Percentiles rank a stretch among this genome's conserved stretches.
Evolutionary conservation across 2,888 invertebrate genomes (phyloP).

Genomic region (Drosophila basisetae): DNA sequence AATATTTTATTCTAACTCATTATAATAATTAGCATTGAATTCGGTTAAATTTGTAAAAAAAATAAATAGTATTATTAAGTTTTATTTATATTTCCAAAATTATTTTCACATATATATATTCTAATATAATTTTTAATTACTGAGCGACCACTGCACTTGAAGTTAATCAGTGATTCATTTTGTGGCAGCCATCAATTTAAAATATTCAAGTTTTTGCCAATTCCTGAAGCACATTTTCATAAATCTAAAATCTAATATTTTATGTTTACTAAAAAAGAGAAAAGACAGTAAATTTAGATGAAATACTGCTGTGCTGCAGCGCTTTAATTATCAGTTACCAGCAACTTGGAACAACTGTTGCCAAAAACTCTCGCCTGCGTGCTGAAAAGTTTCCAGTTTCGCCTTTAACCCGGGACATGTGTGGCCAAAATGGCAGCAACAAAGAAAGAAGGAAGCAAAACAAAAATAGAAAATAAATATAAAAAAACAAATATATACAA

Average conservation of each 20-base stretch:
- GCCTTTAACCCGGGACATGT: conserved; percentile 50
- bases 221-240: conserved; percentile 26
- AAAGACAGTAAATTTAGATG: conserved; percentile 22
- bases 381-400: conserved; percentile 36
- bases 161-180: background rate
- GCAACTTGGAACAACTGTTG: conserved; percentile 56
- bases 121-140: background rate
- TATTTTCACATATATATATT: background rate
- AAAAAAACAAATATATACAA: background rate
- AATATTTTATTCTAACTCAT: background rate
- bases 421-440: conserved; percentile 49
- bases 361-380: conserved; percentile 44
- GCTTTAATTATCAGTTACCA: conserved; percentile 46
- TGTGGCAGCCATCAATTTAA: background rate
- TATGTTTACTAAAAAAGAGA: conserved; percentile 13
- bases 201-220: conserved; percentile 3
- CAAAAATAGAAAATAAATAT: conserved; percentile 6
- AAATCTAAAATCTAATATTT: conserved; percentile 19
- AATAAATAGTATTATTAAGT: background rate
- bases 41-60: background rate
- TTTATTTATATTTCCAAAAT: background rate
- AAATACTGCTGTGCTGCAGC: conserved; percentile 36
- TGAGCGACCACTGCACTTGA: background rate
- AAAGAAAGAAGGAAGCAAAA: conserved; percentile 9
- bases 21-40: background rate